Base-by-base conservation (phyloP, 2,888 invertebrate species). In the Lycocerus yunnanus region DNA sequence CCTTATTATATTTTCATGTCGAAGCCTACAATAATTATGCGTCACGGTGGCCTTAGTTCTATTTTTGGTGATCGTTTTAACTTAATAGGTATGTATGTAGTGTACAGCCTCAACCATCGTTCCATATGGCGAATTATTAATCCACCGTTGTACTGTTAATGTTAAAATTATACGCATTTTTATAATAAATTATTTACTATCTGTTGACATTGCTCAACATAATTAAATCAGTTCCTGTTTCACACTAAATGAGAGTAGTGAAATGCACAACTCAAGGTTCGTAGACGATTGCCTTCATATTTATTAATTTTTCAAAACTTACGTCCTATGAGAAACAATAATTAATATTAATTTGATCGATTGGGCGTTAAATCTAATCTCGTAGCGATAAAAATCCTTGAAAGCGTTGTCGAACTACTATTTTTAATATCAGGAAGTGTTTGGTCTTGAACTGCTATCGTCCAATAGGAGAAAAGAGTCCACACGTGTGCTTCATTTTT, bases 371-470 rank as follows among this genome's bases (percentile, higher is more conserved):
- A n/a, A 43, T 43, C 43, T 43, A 43, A 43, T 43, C 43, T n/a
- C n/a, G 13, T 8, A n/a, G 1, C 61, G 61, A 63, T 63, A n/a
- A 18, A 18, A 60, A 63, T 63, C 61, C 61, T 63, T 63, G 61
- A 18, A n/a, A 43, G 20, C 11, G 20, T 63, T 63, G 15, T 60
- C 18, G 8, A 15, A 10, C n/a, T n/a, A n/a, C 61, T 63, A 63
- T 63, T 63, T 63, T 63, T 63, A 63, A 61, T n/a, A 63, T 63
- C 16, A 63, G 61, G 61, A 63, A 63, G 61, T 63, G 18, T 15
- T 63, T 63, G 61, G 16, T 63, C 61, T 63, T 63, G 61, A 63
- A 63, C 61, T 63, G 15, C n/a, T 59, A 21, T 21, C 21, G 6
- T 21, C 21, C 21, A 21, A 21, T 21, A 43, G 43, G 6, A 43